phyloP scores from a whole-genome alignment of 2,888 invertebrate species.

The Rhimphoctona megacephalus region DNA sequence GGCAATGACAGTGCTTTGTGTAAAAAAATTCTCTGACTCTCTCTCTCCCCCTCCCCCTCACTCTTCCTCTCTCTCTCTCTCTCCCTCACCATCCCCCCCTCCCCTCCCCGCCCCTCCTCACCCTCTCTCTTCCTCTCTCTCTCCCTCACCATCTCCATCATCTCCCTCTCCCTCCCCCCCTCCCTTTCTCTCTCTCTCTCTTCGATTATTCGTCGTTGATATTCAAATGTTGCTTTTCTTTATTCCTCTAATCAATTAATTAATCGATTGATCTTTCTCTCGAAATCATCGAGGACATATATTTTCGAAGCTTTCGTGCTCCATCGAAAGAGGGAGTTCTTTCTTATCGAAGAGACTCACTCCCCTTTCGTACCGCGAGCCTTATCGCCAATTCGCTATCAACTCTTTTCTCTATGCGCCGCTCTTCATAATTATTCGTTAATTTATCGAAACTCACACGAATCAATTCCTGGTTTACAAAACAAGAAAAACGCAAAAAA shows the following conservation, averaged over 20 bases:
- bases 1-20: conserved; percentile 40
- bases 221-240: neutral
- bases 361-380: conserved; percentile 15
- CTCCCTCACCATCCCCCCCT: no score
- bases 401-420: neutral
- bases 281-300: conserved; percentile 25
- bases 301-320: conserved; percentile 6
- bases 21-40: neutral
- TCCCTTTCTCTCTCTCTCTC: neutral
- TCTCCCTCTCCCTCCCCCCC: no score
- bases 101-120: no score
- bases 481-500: neutral
- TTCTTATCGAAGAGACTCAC: conserved; percentile 48
- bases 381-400: conserved; percentile 61
- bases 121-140: neutral
- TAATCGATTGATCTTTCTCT: neutral
- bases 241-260: neutral
- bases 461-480: neutral
- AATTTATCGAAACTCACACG: neutral
- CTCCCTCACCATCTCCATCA: no score
- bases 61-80: neutral
- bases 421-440: neutral
- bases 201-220: neutral
- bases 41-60: no score
- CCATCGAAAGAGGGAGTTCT: neutral